These are phyloP conservation scores for Watsonalla cultraria DNA, from an alignment of 2,888 invertebrate species.

Conservation along the genomic window DNA sequence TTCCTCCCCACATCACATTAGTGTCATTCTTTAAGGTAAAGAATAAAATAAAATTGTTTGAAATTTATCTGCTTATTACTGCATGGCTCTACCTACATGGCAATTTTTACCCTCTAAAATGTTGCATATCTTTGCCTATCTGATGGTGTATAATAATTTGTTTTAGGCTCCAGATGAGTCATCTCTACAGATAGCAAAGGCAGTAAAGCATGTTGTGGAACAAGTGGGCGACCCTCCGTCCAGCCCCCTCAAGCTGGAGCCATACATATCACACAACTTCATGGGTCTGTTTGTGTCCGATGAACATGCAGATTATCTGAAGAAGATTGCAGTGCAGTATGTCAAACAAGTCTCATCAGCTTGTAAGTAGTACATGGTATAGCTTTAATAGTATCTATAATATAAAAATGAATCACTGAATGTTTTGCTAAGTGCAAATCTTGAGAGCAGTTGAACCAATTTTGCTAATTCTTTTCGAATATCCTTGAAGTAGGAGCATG, in stretches of 20 bases:
- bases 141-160: background rate
- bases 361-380: conserved; percentile 75
- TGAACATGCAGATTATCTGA: conserved; percentile 88
- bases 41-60: conserved; percentile 1
- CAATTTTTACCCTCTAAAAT: no score
- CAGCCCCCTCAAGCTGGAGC: conserved; percentile 85
- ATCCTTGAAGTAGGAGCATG: no score
- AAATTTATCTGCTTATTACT: no score
- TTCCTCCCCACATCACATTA: conserved; percentile 92
- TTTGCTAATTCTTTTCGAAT: no score
- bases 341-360: conserved; percentile 87
- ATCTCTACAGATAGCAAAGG: conserved; percentile 82
- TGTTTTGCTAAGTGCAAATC: no score
- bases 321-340: conserved; percentile 87
- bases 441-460: no score
- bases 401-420: no score
- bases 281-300: conserved; percentile 94
- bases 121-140: no score
- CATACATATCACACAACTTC: conserved; percentile 92
- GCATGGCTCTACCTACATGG: no score
- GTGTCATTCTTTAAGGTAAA: conserved; percentile 92
- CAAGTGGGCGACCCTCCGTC: conserved; percentile 82
- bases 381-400: background rate
- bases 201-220: conserved; percentile 86
- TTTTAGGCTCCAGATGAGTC: conserved; percentile 86